A percentile compares a stretch with the other conserved stretches of the same genome.
These are phyloP conservation scores for Microplitis deprimator DNA, from an alignment of 2,888 invertebrate species.

Conservation along the genomic window DNA sequence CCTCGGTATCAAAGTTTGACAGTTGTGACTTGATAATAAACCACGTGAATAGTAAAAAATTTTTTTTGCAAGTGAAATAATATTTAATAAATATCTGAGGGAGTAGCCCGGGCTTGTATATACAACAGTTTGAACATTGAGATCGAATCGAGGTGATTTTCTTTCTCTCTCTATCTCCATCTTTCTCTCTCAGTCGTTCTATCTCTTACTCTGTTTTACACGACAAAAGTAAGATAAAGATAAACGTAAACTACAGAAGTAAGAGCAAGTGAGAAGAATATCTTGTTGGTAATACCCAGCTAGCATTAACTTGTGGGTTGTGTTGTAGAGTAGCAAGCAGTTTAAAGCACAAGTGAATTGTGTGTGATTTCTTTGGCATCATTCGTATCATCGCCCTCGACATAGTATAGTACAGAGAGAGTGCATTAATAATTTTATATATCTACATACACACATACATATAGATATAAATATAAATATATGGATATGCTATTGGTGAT, in stretches of 20 bases:
- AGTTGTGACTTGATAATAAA: constrained; percentile 5
- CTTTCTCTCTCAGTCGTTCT: background rate
- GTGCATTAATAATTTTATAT: constrained; percentile 1
- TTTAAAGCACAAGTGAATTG: background rate
- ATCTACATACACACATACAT: background rate
- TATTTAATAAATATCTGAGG: constrained; percentile 16
- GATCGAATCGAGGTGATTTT: constrained; percentile 19
- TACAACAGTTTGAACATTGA: constrained; percentile 13
- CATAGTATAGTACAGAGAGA: background rate
- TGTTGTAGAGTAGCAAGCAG: background rate
- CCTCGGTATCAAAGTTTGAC: background rate
- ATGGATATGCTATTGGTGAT: background rate
- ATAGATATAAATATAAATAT: background rate
- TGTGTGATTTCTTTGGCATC: background rate
- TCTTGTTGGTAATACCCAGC: background rate
- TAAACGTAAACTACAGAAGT: background rate
- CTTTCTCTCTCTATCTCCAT: constrained; percentile 7
- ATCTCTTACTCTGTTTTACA: background rate
- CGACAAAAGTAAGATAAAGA: background rate
- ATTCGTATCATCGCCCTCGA: background rate
- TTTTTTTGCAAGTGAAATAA: background rate
- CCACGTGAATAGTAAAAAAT: background rate
- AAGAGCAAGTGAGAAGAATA: constrained; percentile 6
- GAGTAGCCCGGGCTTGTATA: constrained; percentile 20
- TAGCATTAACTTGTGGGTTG: background rate